Evolutionary conservation across 2,113 vertebrate genomes (phyloP).

Genomic region (Laterallus jamaicensis): DNA sequence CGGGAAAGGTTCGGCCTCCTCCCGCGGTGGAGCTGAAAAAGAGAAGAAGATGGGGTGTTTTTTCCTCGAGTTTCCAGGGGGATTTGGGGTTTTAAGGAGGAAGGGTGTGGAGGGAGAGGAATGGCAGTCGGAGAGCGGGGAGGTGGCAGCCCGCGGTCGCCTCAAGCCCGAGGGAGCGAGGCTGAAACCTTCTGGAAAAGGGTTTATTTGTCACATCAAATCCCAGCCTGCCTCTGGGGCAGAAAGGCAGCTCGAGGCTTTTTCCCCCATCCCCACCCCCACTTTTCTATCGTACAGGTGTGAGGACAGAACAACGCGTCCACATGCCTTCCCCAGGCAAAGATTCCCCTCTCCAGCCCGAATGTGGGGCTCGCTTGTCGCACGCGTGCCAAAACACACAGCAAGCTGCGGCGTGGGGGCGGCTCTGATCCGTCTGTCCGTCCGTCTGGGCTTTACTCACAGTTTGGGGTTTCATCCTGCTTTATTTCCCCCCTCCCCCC

Average conservation of each 20-base stretch:
- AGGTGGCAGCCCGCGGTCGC: not conserved
- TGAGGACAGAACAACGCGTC: rapidly evolving
- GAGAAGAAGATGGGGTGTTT: not conserved
- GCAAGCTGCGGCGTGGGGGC: not conserved
- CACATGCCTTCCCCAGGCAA: not conserved
- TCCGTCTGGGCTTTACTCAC: not conserved
- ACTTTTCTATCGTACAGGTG: not conserved
- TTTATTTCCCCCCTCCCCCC: no score
- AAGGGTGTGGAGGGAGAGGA: not conserved
- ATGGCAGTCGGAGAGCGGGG: rapidly evolving
- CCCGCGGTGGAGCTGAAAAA: no score
- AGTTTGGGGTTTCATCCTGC: not conserved
- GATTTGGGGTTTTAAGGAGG: not conserved
- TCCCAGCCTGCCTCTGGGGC: rapidly evolving
- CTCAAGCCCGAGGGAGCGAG: not conserved
- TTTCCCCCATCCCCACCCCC: no score
- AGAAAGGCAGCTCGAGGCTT: not conserved
- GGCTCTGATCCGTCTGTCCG: not conserved
- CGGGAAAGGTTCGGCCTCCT: not conserved
- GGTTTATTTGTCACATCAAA: not conserved
- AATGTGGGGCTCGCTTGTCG: rapidly evolving
- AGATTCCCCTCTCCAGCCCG: not conserved
- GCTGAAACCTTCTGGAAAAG: not conserved
- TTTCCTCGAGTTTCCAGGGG: not conserved
- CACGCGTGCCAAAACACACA: not conserved